These are phyloP conservation scores for Acanthoscelides obtectus DNA, from an alignment of 2,888 invertebrate genomes.

Conservation along the genomic window DNA sequence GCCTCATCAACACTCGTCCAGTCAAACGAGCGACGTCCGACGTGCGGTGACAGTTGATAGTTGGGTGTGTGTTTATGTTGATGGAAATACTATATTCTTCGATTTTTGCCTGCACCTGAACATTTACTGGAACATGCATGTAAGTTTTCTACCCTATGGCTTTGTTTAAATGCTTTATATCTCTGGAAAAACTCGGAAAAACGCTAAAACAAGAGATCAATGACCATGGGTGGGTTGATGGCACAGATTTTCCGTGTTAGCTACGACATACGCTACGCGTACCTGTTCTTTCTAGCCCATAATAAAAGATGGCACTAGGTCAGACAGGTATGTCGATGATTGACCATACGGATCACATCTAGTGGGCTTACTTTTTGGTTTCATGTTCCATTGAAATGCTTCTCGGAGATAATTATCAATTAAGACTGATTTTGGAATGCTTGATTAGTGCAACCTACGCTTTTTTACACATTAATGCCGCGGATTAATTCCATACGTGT, in stretches of 20 bases:
- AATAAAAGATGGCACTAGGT: slow-evolving; percentile 16
- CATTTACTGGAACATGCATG: slow-evolving; percentile 29
- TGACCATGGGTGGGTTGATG: slow-evolving; percentile 48
- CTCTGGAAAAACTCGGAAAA: slow-evolving; percentile 15
- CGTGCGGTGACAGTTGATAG: slow-evolving; percentile 9
- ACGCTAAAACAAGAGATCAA: slow-evolving; percentile 41
- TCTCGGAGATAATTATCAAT: slow-evolving; percentile 1
- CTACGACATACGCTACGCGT: slow-evolving; percentile 25
- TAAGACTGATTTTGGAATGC: slow-evolving; percentile 16
- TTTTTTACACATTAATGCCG: slow-evolving; percentile 4
- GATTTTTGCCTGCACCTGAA: slow-evolving; percentile 20
- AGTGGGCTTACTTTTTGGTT: slow-evolving; percentile 21
- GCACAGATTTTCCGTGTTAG: slow-evolving; percentile 28
- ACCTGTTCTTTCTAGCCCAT: slow-evolving; percentile 17
- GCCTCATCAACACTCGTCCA: not conserved
- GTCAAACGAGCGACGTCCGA: not conserved
- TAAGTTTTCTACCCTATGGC: slow-evolving; percentile 32
- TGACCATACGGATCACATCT: slow-evolving; percentile 15
- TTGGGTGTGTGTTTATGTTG: slow-evolving; percentile 33
- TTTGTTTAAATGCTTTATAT: not conserved
- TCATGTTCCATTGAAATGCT: slow-evolving; percentile 13
- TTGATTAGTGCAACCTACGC: slow-evolving; percentile 17
- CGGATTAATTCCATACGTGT: not conserved
- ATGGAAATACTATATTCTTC: slow-evolving; percentile 24
- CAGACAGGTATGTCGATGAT: slow-evolving; percentile 17